Evolutionary conservation across 1,140 invertebrate species (phyloP).

Genomic region (Sitophilus oryzae): DNA sequence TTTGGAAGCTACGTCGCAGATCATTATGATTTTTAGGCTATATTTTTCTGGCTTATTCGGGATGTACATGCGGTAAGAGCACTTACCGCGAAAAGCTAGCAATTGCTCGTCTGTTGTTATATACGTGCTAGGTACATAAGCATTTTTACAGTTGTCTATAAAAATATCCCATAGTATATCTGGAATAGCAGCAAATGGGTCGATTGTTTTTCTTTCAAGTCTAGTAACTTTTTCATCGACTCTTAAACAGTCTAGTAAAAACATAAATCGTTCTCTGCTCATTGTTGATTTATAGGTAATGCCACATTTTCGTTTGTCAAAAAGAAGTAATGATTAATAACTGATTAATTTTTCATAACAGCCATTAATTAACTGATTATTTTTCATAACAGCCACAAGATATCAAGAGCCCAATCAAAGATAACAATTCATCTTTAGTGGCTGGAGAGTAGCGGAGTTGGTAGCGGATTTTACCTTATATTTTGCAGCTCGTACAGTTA

Average conservation of each 20-base stretch:
- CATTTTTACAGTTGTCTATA: conserved; percentile 30
- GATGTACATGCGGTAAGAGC: conserved; percentile 34
- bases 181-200: conserved; percentile 40
- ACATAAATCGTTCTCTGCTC: conserved; percentile 38
- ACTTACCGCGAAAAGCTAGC: conserved; percentile 25
- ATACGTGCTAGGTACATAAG: too few species aligned
- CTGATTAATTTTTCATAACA: too few species aligned
- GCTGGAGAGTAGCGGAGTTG: too few species aligned
- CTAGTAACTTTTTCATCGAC: conserved; percentile 39
- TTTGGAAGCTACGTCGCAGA: conserved; percentile 33
- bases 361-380: too few species aligned
- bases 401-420: too few species aligned
- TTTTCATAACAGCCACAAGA: too few species aligned
- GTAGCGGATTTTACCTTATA: too few species aligned
- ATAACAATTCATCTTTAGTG: too few species aligned
- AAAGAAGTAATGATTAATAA: too few species aligned
- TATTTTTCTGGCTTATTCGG: conserved; percentile 40
- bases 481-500: too few species aligned
- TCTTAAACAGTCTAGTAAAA: conserved; percentile 39
- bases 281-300: too few species aligned
- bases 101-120: conserved; percentile 28
- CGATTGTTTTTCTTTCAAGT: conserved; percentile 25
- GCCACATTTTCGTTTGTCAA: too few species aligned
- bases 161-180: conserved; percentile 41
- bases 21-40: conserved; percentile 35